Conservation (phyloP, 2,888 invertebrate species). For the Brenthis ino region DNA sequence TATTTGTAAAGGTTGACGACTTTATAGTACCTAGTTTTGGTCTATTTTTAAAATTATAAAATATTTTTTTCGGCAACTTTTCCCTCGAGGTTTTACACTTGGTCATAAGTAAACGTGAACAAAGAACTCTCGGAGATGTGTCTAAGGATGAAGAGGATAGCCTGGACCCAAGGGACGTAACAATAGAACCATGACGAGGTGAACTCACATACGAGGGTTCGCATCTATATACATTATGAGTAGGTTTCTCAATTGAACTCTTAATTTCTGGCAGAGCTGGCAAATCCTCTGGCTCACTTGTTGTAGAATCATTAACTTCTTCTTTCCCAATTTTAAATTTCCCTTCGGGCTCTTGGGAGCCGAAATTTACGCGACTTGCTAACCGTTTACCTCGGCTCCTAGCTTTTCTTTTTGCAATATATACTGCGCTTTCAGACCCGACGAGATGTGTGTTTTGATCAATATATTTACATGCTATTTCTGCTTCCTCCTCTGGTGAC, state of each 20-base stretch:
- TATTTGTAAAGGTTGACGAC: constrained; percentile 50
- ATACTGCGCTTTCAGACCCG: constrained; percentile 55
- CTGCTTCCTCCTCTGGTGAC: constrained; percentile 65
- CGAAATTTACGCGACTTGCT: constrained; percentile 53
- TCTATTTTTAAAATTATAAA: constrained; percentile 32
- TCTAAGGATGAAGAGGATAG: constrained; percentile 57
- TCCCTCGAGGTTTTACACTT: constrained; percentile 49
- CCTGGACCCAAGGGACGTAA: constrained; percentile 50
- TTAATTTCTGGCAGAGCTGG: constrained; percentile 58
- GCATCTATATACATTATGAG: constrained; percentile 54
- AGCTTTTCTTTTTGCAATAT: constrained; percentile 61
- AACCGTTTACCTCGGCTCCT: constrained; percentile 54
- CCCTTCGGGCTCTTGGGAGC: constrained; percentile 62
- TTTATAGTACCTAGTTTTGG: constrained; percentile 51
- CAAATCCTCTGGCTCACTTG: constrained; percentile 52
- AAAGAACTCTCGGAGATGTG: constrained; percentile 58
- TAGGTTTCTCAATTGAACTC: constrained; percentile 43
- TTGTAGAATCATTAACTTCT: constrained; percentile 41
- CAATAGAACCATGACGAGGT: constrained; percentile 55
- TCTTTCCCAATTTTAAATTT: constrained; percentile 49
- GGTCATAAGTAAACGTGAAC: constrained; percentile 55
- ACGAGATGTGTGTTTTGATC: constrained; percentile 60
- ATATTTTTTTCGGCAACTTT: constrained; percentile 40
- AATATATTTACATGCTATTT: constrained; percentile 66
- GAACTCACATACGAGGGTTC: constrained; percentile 65